phyloP scores from a whole-genome alignment of 1,140 invertebrate species.

The Nomia melanderi region DNA sequence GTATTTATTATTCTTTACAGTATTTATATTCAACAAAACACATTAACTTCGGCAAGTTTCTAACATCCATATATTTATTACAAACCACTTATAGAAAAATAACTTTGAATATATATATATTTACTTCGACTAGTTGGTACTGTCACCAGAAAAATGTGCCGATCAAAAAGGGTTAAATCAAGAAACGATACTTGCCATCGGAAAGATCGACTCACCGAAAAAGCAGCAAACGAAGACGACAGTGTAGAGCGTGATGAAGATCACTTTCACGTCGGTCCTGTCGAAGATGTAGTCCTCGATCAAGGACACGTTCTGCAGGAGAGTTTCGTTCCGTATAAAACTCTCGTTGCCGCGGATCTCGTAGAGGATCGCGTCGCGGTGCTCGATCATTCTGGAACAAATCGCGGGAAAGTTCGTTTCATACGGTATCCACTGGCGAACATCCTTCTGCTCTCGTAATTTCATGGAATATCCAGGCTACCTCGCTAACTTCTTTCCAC shows the following conservation, averaged over 20 bases:
- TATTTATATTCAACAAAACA: too few species aligned
- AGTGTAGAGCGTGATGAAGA: constrained; percentile 85
- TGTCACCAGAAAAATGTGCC: too few species aligned
- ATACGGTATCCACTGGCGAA: not conserved
- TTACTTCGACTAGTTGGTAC: too few species aligned
- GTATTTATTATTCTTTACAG: too few species aligned
- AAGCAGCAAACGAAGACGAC: constrained; percentile 86
- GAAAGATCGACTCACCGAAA: constrained; percentile 85
- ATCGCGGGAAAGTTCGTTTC: not conserved
- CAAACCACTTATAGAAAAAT: too few species aligned
- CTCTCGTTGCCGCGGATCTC: constrained; percentile 53
- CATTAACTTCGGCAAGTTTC: too few species aligned
- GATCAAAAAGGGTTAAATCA: too few species aligned
- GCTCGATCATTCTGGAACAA: constrained; percentile 55
- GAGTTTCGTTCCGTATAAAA: constrained; percentile 40
- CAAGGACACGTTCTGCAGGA: constrained; percentile 45
- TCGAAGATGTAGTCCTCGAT: constrained; percentile 85
- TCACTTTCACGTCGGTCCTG: constrained; percentile 83
- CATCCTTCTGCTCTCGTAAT: not conserved
- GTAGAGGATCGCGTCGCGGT: constrained; percentile 31
- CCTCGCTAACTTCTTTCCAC: too few species aligned
- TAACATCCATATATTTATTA: too few species aligned
- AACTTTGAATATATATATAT: too few species aligned
- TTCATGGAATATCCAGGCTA: not conserved
- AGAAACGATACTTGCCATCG: too few species aligned